phyloP scores from a whole-genome alignment of 2,797 vertebrate species.

The Sebastes wilsoni region DNA sequence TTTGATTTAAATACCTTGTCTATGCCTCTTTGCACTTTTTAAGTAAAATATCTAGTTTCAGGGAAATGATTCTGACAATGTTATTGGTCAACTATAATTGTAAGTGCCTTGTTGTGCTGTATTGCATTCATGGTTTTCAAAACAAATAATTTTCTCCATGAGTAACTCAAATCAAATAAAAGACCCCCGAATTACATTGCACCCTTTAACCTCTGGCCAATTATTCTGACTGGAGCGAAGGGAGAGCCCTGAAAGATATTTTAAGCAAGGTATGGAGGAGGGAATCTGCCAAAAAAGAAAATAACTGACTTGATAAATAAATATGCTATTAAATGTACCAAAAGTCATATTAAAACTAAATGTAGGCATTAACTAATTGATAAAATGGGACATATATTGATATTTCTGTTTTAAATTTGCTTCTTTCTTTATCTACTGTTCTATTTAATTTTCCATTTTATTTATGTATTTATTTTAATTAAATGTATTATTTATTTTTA shows the following conservation, averaged over 20 bases:
- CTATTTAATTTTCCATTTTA: too few species aligned
- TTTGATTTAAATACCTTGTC: background rate
- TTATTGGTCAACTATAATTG: rapidly evolving
- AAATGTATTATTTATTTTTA: too few species aligned
- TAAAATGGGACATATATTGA: too few species aligned
- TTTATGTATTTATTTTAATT: too few species aligned
- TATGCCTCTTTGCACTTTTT: background rate
- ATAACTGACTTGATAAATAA: too few species aligned
- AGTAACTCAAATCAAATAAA: background rate
- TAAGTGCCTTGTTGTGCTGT: background rate
- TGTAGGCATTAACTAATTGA: too few species aligned
- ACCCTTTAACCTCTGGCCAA: background rate
- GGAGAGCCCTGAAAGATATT: background rate
- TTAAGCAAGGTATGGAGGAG: too few species aligned
- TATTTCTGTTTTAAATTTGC: too few species aligned
- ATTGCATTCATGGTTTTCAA: background rate
- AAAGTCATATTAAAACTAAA: too few species aligned
- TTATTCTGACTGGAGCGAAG: background rate
- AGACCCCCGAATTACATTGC: rapidly evolving
- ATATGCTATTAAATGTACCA: background rate
- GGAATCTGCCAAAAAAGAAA: too few species aligned
- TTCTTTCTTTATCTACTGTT: too few species aligned
- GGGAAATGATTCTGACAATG: background rate
- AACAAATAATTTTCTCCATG: background rate
- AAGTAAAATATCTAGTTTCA: background rate